phyloP scores from a whole-genome alignment of 2,888 invertebrate species.

The Parthenolecanium corni region DNA sequence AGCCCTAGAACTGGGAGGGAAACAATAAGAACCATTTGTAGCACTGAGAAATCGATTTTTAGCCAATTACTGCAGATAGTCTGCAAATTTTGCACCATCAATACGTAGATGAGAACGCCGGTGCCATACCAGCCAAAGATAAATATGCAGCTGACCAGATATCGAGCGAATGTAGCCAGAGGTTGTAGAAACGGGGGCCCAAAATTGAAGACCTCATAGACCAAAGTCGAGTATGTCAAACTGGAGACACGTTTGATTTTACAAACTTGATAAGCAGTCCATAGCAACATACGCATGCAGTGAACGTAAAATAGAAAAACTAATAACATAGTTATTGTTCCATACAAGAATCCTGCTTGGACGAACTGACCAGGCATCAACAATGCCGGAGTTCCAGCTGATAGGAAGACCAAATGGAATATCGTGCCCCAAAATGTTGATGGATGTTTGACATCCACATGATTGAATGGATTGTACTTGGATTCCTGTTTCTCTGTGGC shows the following conservation, averaged over 20 bases:
- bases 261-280: conserved; percentile 10
- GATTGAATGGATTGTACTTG: no score
- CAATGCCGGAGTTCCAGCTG: conserved; percentile 11
- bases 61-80: background rate
- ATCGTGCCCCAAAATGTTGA: conserved; percentile 2
- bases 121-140: background rate
- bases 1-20: conserved; percentile 51
- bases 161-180: background rate
- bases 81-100: background rate
- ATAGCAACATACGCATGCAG: background rate
- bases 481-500: no score
- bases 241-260: conserved; percentile 9
- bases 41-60: conserved; percentile 19
- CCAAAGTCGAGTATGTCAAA: conserved; percentile 3
- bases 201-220: background rate
- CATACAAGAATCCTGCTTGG: background rate
- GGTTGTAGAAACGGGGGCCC: background rate
- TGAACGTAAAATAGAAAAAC: conserved; percentile 2
- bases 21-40: conserved; percentile 34
- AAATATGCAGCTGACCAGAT: background rate
- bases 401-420: conserved; percentile 5
- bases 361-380: background rate
- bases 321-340: background rate
- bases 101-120: background rate
- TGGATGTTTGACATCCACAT: background rate